These are phyloP conservation scores for Egretta garzetta DNA, from an alignment of 2,113 vertebrate genomes.

Conservation along the genomic window DNA sequence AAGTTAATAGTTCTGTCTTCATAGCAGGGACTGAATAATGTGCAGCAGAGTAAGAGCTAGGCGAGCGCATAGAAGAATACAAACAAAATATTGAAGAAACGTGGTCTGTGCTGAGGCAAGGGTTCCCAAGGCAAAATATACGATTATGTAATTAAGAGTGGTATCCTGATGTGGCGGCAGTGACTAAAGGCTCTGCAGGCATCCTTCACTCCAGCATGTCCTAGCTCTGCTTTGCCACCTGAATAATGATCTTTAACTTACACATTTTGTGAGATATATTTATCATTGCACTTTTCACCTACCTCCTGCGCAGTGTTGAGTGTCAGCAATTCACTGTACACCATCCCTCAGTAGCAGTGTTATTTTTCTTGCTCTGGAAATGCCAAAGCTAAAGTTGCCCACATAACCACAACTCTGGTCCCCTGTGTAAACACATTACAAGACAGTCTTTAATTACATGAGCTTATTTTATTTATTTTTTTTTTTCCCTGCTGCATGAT, in stretches of 20 bases:
- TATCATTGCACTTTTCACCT: conserved; percentile 42
- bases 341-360: conserved; percentile 3
- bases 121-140: background rate
- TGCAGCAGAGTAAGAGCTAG: conserved; percentile 4
- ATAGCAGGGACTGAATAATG: conserved; percentile 27
- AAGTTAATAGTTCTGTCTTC: conserved; percentile 57
- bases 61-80: background rate
- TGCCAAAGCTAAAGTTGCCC: conserved; percentile 8
- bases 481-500: background rate
- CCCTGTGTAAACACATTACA: conserved; percentile 41
- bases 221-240: conserved; percentile 1
- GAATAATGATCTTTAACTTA: conserved; percentile 32
- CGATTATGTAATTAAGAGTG: background rate
- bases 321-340: conserved; percentile 38
- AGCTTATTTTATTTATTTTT: background rate
- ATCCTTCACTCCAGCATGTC: background rate
- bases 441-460: conserved; percentile 53
- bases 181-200: background rate
- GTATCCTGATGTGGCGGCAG: background rate
- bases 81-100: conserved; percentile 39
- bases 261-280: conserved; percentile 25
- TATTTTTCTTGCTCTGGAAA: conserved; percentile 55
- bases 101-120: background rate
- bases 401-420: conserved; percentile 19
- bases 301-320: conserved; percentile 1